Evolutionary conservation across 2,797 vertebrate species (phyloP), one percentile per base, ranked within the genome.

Genomic region (Labroides dimidiatus): DNA sequence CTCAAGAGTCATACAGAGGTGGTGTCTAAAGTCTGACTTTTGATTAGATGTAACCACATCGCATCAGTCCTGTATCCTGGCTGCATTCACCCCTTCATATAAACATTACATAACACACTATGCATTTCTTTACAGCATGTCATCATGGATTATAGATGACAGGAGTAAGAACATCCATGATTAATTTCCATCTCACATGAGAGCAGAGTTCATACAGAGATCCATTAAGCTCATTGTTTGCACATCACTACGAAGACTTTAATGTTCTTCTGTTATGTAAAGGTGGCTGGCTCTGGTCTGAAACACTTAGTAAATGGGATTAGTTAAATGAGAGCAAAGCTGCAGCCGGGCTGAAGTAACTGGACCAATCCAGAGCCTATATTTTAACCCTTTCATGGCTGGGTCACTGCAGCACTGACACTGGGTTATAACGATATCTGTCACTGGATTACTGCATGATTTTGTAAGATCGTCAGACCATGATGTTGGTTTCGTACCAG

Each of bases 221-320:
- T 21, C 6, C 27, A 54, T 37, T 51, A 11, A 20, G n/a, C 24
- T 41, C 20, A 44, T 27, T 54, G 11, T 52, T 45, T 51, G n/a
- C 37, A 50, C 67, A 15, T 47, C 36, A 50, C 60, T 42, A 20
- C 45, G 55, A 17, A 8, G 48, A 50, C 10, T 24, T 64, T 52
- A 64, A 62, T 17, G 11, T 47, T 10, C 23, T n/a, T 19, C 50
- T 23, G 21, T 30, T 33, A 12, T 10, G 6, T 60, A 53, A 49
- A 49, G 17, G 8, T 5, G 21, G 41, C 3, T 4, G 21, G 42
- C 47, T 53, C 45, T 74, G 30, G 21, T 45, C 47, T 56, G 27
- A 19, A 60, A 27, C 52, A 37, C 10, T 55, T 66, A 63, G 42
- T 75, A 47, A 60, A 64, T 42, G 51, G 61, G 39, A 48, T 15